Conservation (phyloP, 1,140 invertebrate genomes). For the Carposina sasakii region DNA sequence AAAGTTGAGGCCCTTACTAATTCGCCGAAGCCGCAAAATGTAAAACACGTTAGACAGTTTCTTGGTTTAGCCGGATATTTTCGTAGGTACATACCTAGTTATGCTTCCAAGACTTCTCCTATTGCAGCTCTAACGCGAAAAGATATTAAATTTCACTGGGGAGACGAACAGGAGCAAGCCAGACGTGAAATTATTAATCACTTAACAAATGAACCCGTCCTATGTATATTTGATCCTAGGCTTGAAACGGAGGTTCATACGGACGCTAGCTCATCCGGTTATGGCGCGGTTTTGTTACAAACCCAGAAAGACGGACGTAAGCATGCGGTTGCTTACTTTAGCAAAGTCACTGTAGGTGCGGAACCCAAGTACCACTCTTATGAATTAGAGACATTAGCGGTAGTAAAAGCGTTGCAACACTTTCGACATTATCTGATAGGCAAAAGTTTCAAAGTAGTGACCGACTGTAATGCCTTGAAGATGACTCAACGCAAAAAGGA, state of each 20-base stretch:
- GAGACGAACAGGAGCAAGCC: slow-evolving; percentile 13
- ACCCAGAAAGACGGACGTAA: slow-evolving; percentile 22
- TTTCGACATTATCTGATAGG: slow-evolving; percentile 68
- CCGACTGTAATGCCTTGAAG: slow-evolving; percentile 47
- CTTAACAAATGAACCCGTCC: slow-evolving; percentile 25
- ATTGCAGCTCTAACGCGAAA: slow-evolving; percentile 34
- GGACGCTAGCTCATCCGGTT: slow-evolving; percentile 9
- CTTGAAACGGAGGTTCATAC: slow-evolving; percentile 6
- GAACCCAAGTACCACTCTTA: slow-evolving; percentile 64
- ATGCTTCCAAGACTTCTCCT: slow-evolving; percentile 36
- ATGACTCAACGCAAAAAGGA: slow-evolving; percentile 56
- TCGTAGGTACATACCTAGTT: slow-evolving; percentile 38
- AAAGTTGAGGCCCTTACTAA: slow-evolving; percentile 20
- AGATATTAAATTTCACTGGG: slow-evolving; percentile 27
- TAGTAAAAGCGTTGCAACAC: slow-evolving; percentile 66
- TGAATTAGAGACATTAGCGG: slow-evolving; percentile 69
- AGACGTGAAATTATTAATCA: slow-evolving; percentile 23
- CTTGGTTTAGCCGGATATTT: slow-evolving; percentile 34
- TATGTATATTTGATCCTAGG: not conserved
- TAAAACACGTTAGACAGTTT: slow-evolving; percentile 24
- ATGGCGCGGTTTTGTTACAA: slow-evolving; percentile 42
- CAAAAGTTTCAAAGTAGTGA: slow-evolving; percentile 61
- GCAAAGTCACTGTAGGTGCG: slow-evolving; percentile 38
- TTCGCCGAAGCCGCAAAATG: slow-evolving; percentile 28
- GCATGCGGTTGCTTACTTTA: slow-evolving; percentile 59